Evolutionary conservation across 2,888 invertebrate species (phyloP).

Genomic region (Pilophorus perplexus): DNA sequence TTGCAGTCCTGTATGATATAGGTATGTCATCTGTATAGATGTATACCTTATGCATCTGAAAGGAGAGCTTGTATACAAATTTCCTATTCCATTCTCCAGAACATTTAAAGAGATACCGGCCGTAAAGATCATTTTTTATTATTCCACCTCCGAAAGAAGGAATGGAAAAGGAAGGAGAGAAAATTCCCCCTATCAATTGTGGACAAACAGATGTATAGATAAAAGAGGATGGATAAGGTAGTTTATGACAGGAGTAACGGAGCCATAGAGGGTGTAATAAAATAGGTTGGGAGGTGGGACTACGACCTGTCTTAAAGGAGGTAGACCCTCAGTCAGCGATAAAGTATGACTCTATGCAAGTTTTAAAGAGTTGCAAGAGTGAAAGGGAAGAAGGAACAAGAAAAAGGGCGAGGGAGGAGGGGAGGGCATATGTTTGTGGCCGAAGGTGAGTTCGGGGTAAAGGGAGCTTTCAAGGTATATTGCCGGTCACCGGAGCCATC

Average conservation of each 20-base stretch:
- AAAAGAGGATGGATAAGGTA: conserved; percentile 39
- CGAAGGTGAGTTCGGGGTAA: conserved; percentile 2
- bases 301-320: conserved; percentile 27
- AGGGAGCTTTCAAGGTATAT: conserved; percentile 41
- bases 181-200: conserved; percentile 34
- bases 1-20: too few relatives aligned
- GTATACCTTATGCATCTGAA: too few relatives aligned
- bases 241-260: conserved; percentile 33
- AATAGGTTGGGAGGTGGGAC: conserved; percentile 22
- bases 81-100: too few relatives aligned
- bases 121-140: conserved; percentile 14
- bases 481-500: conserved; percentile 41
- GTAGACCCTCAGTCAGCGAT: conserved; percentile 29
- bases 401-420: conserved; percentile 5
- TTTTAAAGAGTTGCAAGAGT: conserved; percentile 36
- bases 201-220: conserved; percentile 38
- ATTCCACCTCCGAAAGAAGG: background rate
- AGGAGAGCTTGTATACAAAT: too few relatives aligned
- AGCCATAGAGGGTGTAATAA: conserved; percentile 32
- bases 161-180: conserved; percentile 1
- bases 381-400: background rate
- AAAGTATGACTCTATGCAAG: conserved; percentile 40
- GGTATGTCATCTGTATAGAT: too few relatives aligned
- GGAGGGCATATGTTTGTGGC: conserved; percentile 35
- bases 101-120: conserved; percentile 1